Base-by-base conservation (phyloP, 1,140 invertebrate species). In the Drosophila mauritiana region DNA sequence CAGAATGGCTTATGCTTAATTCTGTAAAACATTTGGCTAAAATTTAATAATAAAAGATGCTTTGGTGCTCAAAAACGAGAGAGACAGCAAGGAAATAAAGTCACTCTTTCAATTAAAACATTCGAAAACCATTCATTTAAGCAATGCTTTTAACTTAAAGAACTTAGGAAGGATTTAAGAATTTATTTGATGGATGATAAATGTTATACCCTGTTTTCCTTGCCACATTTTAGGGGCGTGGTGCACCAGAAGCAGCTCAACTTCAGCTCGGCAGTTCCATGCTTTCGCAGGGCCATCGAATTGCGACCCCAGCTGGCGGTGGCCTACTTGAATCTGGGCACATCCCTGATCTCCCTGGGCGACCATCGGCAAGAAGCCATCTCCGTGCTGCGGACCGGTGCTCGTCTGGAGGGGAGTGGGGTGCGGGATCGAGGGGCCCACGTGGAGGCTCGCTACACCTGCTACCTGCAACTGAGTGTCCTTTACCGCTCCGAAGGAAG, bases 271-370 rank as follows among this genome's bases (percentile, higher is more conserved):
- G 80, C 80, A 1, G 8, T 79, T 25, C 31, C 57, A 36, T 67
- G 57, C 57, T 84, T 68, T 31, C 80, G 80, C 13, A 40, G 95
- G 65, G 98, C 98, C 25, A 98, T 99, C 84, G 95, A 97, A 91
- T 98, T 96, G 93, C 94, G 98, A 91, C 98, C 98, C 54, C 96
- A 97, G 65, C 94, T 99, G 92, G 97, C 97, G 90, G 97, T 98
- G 94, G 98, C 98, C 20, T 97, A 99, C 93, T 95, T 99, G 58
- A 98, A 98, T 92, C 94, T 98, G 78, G 98, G 97, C 0, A 95
- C 97, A 51, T 95, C 97, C 11, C 93, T 98, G 73, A 95, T 96
- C 69, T 94, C 96, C 10, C 93, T 96, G 46, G 97, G 97, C 51
- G 31, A 48, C 5, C 93, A 96, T 40, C 95, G 95, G 64, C 94